Evolutionary conservation across 2,797 vertebrate species (phyloP).

Genomic region (Paguma larvata): DNA sequence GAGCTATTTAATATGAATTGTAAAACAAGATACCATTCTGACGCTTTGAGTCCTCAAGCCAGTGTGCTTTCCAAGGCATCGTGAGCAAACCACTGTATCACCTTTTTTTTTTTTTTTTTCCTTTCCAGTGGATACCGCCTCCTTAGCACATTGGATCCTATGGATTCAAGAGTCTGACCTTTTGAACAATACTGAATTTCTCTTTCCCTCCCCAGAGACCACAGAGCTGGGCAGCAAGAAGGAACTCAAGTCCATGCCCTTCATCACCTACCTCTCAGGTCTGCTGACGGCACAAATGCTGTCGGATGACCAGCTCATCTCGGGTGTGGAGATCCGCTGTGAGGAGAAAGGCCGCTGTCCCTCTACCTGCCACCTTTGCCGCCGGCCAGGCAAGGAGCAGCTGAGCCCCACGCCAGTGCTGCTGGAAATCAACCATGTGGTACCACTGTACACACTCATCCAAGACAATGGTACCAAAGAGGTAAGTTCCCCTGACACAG

Average conservation of each 20-base stretch:
- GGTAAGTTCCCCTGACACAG: slow-evolving; percentile 88
- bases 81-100: neutral
- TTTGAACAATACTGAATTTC: neutral
- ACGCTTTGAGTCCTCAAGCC: neutral
- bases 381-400: slow-evolving; percentile 93
- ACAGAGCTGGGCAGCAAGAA: slow-evolving; percentile 95
- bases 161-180: neutral
- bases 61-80: neutral
- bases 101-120: neutral
- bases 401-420: slow-evolving; percentile 94
- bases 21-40: neutral
- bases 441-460: slow-evolving; percentile 96
- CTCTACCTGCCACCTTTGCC: slow-evolving; percentile 96
- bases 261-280: slow-evolving; percentile 97
- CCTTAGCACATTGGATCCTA: neutral
- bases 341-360: slow-evolving; percentile 98
- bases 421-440: slow-evolving; percentile 95
- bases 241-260: slow-evolving; percentile 96
- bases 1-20: neutral
- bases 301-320: slow-evolving; percentile 95
- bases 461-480: slow-evolving; percentile 97
- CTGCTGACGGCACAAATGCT: slow-evolving; percentile 97
- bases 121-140: neutral
- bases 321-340: slow-evolving; percentile 96
- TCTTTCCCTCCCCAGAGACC: slow-evolving; percentile 90